Percentiles rank a stretch among this genome's conserved stretches.
Evolutionary conservation across 1,140 invertebrate genomes (phyloP).

Genomic region (Achatina immaculata): DNA sequence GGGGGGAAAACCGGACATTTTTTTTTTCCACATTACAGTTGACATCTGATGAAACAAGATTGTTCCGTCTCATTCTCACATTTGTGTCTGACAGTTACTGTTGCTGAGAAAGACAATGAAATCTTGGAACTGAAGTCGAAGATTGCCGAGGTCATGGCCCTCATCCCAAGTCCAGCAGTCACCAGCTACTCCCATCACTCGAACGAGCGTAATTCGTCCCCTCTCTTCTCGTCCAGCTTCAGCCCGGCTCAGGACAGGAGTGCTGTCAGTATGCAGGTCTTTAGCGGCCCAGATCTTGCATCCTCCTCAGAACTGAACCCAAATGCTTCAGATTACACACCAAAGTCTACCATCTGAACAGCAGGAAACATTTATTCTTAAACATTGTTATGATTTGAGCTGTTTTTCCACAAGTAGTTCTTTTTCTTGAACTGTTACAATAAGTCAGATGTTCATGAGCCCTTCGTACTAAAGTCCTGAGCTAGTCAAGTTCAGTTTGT

Average conservation of each 20-base stretch:
- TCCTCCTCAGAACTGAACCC: conserved; percentile 85
- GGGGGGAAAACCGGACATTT: too few relatives aligned
- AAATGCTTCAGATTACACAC: conserved; percentile 92
- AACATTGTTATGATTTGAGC: not conserved
- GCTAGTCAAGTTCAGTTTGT: too few relatives aligned
- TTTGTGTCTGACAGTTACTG: conserved; percentile 81
- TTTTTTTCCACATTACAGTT: too few relatives aligned
- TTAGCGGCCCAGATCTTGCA: conserved; percentile 62
- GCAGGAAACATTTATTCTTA: not conserved
- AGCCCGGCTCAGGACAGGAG: conserved; percentile 45
- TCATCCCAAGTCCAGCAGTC: conserved; percentile 79
- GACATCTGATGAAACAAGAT: too few relatives aligned
- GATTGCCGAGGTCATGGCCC: conserved; percentile 87
- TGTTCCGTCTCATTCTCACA: too few relatives aligned
- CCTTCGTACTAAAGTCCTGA: not conserved
- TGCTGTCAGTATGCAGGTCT: conserved; percentile 67
- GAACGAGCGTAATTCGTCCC: conserved; percentile 59
- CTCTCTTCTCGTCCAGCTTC: conserved; percentile 73
- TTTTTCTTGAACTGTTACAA: not conserved
- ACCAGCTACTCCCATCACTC: conserved; percentile 46
- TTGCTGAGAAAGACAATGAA: conserved; percentile 88
- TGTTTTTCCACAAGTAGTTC: conserved; percentile 1
- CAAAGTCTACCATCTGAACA: conserved; percentile 67
- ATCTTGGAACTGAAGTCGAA: conserved; percentile 90
- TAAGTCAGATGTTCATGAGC: not conserved